phyloP scores from a whole-genome alignment of 2,888 invertebrate genomes.

The Malacosoma neustria region DNA sequence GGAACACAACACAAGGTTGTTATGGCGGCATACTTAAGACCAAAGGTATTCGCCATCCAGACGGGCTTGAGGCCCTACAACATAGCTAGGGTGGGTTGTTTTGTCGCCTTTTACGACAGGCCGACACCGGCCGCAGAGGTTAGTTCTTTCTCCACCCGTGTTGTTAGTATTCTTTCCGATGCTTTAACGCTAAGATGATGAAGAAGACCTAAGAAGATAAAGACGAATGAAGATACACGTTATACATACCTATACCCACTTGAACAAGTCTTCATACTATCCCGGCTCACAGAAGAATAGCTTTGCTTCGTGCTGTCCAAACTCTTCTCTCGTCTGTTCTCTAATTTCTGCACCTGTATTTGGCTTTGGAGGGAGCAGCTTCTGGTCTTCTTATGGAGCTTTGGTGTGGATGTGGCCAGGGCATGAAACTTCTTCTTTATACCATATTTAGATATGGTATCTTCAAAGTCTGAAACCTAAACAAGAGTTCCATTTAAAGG shows the following conservation, averaged over 20 bases:
- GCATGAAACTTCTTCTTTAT: slow-evolving; percentile 25
- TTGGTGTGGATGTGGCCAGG: slow-evolving; percentile 47
- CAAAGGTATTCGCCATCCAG: too few relatives aligned
- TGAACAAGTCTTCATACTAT: slow-evolving; percentile 37
- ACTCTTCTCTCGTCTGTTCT: slow-evolving; percentile 17
- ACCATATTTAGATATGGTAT: slow-evolving; percentile 46
- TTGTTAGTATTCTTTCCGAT: not conserved
- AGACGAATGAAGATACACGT: too few relatives aligned
- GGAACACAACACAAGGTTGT: too few relatives aligned
- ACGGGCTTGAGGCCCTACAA: too few relatives aligned
- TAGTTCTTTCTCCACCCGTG: too few relatives aligned
- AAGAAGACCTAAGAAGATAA: not conserved
- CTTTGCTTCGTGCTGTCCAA: slow-evolving; percentile 21
- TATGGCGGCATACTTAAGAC: too few relatives aligned
- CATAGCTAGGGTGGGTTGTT: too few relatives aligned
- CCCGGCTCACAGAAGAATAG: slow-evolving; percentile 25
- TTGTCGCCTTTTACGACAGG: too few relatives aligned
- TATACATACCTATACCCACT: slow-evolving; percentile 22
- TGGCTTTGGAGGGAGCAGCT: slow-evolving; percentile 38
- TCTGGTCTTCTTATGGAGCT: slow-evolving; percentile 26
- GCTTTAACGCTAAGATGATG: slow-evolving; percentile 1
- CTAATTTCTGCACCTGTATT: slow-evolving; percentile 13
- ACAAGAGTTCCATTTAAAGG: slow-evolving; percentile 1
- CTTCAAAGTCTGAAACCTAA: slow-evolving; percentile 61
- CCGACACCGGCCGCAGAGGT: too few relatives aligned